Evolutionary conservation across 2,113 vertebrate genomes (phyloP).

Genomic region (Clinocottus analis): DNA sequence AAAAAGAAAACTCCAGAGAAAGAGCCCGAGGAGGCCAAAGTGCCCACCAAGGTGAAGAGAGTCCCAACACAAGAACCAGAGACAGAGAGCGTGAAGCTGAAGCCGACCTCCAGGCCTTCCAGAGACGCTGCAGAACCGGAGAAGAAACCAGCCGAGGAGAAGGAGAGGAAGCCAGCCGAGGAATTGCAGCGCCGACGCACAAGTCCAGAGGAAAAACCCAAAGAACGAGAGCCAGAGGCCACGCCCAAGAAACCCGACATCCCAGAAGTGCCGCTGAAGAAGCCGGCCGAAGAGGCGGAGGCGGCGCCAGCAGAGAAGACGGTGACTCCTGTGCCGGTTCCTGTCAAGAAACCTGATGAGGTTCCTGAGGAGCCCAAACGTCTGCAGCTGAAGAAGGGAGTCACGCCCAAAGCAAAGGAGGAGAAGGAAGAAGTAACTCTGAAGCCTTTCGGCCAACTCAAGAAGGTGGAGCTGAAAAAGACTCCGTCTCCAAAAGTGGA

Average conservation of each 20-base stretch:
- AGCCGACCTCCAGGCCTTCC: constrained; percentile 75
- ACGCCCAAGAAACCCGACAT: constrained; percentile 61
- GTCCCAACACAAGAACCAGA: constrained; percentile 74
- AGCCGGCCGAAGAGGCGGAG: constrained; percentile 49
- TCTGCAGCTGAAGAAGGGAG: constrained; percentile 69
- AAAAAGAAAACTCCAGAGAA: constrained; percentile 71
- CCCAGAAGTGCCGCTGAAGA: constrained; percentile 82
- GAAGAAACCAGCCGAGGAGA: constrained; percentile 79
- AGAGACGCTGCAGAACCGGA: constrained; percentile 81
- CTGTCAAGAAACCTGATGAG: constrained; percentile 64
- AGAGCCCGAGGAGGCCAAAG: constrained; percentile 64
- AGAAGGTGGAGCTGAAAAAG: constrained; percentile 78
- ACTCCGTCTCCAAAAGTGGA: constrained; percentile 79
- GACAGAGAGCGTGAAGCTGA: constrained; percentile 73
- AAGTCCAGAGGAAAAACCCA: constrained; percentile 64
- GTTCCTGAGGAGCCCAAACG: constrained; percentile 72
- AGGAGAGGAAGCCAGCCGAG: constrained; percentile 57
- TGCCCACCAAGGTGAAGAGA: constrained; percentile 72
- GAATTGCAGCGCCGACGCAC: constrained; percentile 36
- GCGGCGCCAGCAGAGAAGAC: constrained; percentile 58
- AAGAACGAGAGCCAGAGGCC: constrained; percentile 49
- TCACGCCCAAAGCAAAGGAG: constrained; percentile 70
- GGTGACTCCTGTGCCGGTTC: constrained; percentile 20
- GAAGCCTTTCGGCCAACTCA: constrained; percentile 75
- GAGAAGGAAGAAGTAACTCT: constrained; percentile 71